Evolutionary conservation across 23 tunicate species (phyloP), one percentile per base, ranked within the genome.

Genomic region (Trididemnum clinides): DNA sequence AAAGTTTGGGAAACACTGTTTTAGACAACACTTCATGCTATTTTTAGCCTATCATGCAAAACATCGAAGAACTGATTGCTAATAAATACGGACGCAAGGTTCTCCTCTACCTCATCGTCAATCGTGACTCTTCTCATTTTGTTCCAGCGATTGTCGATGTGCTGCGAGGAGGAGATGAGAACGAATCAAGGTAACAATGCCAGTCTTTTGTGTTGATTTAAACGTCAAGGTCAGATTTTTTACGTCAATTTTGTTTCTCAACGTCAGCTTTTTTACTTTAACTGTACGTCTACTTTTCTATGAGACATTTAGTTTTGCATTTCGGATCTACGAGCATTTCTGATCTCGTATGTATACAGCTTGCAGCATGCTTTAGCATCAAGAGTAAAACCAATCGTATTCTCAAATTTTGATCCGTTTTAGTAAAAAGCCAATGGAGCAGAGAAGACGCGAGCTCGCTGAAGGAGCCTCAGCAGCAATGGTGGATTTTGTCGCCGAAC

Each of bases 61-160:
- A 35, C 2, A 51, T 92, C 10, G 84, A 70, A 54, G 85, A 80
- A 2, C 30, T 96, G 27, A 85, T 92, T 0, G 25, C 27, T 44
- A 74, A 91, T 86, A 88, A 91, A 70, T 85, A 64, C 85, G 99
- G 94, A 10, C 64, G 95, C 81, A 96, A 96, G 64, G 94, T 92
- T 1, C 33, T 92, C 32, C 73, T 86, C 21, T 96, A 96, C 57
- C 84, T 96, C 21, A 76, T 92, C 54, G 72, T 85, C 0, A 87
- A 89, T 20, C 88, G 99, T 6, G 72, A 96, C 65, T 33, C 88
- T 28, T 92, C 92, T 4, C 86, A 93, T 51, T 92, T 96, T 57
- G 77, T 87, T 1, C 94, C 99, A 28, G 90, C 88, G 28, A 82
- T 79, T 25, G 92, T 88, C 22, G 57, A 88, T 51, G 39, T 84